These are phyloP conservation scores for Eudemis profundana DNA, from an alignment of 2,888 invertebrate genomes.

Conservation along the genomic window DNA sequence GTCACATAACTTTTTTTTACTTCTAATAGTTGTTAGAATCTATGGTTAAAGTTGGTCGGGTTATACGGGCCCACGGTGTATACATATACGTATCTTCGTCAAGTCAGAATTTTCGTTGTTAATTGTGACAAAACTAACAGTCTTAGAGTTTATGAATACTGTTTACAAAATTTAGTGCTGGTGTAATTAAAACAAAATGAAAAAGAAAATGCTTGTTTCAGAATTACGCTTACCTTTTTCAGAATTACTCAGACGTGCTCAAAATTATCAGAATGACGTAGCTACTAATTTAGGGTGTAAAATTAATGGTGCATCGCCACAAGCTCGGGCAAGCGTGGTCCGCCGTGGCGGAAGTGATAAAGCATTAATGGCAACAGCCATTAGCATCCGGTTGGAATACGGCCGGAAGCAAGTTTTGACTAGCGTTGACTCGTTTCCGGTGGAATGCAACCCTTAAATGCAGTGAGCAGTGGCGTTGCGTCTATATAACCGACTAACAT, in stretches of 20 bases:
- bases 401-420: slow-evolving; percentile 43
- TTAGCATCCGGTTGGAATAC: slow-evolving; percentile 62
- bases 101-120: too few species aligned
- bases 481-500: not conserved
- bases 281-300: slow-evolving; percentile 38
- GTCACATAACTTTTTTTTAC: too few species aligned
- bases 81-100: too few species aligned
- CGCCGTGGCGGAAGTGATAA: slow-evolving; percentile 72
- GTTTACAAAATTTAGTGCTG: too few species aligned
- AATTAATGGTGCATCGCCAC: slow-evolving; percentile 29
- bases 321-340: slow-evolving; percentile 45
- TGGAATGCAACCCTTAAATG: slow-evolving; percentile 13
- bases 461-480: not conserved
- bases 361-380: slow-evolving; percentile 69
- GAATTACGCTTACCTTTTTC: not conserved
- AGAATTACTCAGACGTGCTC: slow-evolving; percentile 15
- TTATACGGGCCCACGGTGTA: too few species aligned
- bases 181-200: not conserved
- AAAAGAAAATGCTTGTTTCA: too few species aligned
- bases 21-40: too few species aligned
- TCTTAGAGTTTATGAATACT: too few species aligned
- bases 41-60: too few species aligned
- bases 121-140: too few species aligned
- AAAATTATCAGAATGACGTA: slow-evolving; percentile 27
- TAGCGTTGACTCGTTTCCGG: slow-evolving; percentile 27